Evolutionary conservation across 2,888 invertebrate genomes (phyloP).

Genomic region (Tipula vernalis): DNA sequence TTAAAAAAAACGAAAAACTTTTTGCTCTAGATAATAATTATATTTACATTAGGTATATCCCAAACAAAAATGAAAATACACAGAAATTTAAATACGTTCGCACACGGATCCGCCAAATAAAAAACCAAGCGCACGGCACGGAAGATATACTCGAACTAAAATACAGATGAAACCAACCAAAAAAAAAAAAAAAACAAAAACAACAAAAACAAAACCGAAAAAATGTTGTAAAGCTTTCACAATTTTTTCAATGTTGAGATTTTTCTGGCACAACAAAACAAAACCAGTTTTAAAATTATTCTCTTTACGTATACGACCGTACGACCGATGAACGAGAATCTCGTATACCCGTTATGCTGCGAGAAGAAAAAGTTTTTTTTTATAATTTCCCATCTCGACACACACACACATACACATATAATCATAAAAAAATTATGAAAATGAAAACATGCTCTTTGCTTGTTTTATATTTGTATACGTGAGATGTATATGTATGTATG

Average conservation of each 20-base stretch:
- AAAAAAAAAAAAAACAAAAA: neutral
- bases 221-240: neutral
- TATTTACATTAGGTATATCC: no score
- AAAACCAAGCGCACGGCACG: neutral
- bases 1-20: no score
- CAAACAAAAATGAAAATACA: no score
- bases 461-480: neutral
- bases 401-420: neutral
- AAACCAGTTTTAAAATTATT: neutral
- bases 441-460: neutral
- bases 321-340: neutral
- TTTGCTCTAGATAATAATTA: no score
- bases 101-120: neutral
- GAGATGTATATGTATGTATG: neutral
- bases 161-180: neutral
- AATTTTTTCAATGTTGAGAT: neutral
- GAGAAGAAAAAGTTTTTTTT: neutral
- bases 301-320: neutral
- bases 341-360: neutral
- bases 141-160: neutral
- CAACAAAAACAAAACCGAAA: neutral
- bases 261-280: neutral
- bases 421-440: neutral
- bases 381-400: neutral
- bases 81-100: neutral